These are phyloP conservation scores for Cyphomyrus plagiostoma DNA, from an alignment of 2,113 vertebrate genomes.

Conservation along the genomic window DNA sequence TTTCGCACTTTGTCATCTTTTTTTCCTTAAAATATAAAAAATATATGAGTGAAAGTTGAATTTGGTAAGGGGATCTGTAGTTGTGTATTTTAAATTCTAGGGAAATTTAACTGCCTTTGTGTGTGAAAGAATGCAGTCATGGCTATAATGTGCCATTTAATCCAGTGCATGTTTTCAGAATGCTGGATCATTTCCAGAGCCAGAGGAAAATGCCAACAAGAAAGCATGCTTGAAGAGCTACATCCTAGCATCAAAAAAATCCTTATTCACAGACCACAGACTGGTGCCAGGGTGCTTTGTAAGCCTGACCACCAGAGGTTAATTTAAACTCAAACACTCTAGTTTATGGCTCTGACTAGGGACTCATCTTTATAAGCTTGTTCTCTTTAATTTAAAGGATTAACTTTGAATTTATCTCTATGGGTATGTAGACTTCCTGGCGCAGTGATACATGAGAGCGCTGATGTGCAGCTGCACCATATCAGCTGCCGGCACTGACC, in stretches of 20 bases:
- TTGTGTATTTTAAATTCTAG: not conserved
- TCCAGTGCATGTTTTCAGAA: not conserved
- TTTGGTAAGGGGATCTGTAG: not conserved
- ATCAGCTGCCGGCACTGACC: slow-evolving; percentile 15
- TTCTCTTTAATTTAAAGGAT: slow-evolving; percentile 3
- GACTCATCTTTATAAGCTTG: not conserved
- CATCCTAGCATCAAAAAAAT: not conserved
- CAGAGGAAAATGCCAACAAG: not conserved
- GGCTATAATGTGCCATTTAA: not conserved
- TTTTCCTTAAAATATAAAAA: not conserved
- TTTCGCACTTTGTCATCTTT: not conserved
- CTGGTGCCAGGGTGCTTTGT: not conserved
- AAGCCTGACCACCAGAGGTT: not conserved
- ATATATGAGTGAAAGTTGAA: not conserved
- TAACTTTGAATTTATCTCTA: slow-evolving; percentile 6
- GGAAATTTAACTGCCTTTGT: not conserved
- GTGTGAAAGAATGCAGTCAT: not conserved
- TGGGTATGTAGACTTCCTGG: not conserved
- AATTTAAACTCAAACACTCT: not conserved
- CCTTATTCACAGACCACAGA: slow-evolving; percentile 2
- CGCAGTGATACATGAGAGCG: slow-evolving; percentile 2
- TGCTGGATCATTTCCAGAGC: not conserved
- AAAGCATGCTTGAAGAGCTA: not conserved
- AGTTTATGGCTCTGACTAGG: not conserved
- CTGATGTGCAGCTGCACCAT: not conserved